Conservation (phyloP, 2,113 vertebrate species). For the Chaetodon auriga region DNA sequence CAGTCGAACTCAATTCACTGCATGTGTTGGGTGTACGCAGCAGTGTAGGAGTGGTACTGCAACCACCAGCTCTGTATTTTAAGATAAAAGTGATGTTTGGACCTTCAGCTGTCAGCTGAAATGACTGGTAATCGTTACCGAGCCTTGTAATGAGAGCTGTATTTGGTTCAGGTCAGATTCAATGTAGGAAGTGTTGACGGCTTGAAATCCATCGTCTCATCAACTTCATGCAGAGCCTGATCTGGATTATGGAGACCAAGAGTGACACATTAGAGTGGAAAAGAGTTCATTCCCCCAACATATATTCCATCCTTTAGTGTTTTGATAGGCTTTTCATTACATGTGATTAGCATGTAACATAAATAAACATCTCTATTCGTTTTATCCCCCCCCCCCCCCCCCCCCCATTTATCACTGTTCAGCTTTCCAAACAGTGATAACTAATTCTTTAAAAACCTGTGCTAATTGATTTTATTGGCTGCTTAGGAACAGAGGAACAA, state of each 20-base stretch:
- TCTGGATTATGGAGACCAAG: too few relatives aligned
- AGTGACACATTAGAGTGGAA: background rate
- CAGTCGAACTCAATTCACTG: background rate
- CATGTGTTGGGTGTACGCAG: background rate
- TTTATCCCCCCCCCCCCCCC: background rate
- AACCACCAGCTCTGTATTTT: constrained; percentile 9
- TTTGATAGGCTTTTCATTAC: background rate
- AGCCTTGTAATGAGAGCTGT: background rate
- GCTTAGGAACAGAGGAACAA: too few relatives aligned
- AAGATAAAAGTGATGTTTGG: background rate
- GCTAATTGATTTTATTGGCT: too few relatives aligned
- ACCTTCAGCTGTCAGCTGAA: background rate
- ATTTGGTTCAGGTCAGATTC: background rate
- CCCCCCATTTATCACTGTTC: background rate
- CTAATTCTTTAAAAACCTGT: too few relatives aligned
- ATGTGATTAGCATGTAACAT: too few relatives aligned
- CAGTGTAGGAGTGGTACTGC: constrained; percentile 1
- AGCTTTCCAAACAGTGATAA: background rate
- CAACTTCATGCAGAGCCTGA: background rate
- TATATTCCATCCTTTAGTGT: background rate
- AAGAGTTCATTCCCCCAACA: background rate
- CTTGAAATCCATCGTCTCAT: background rate
- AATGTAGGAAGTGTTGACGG: too few relatives aligned
- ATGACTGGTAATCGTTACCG: background rate
- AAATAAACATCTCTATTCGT: background rate